Evolutionary conservation across 2,888 invertebrate genomes (phyloP).

Genomic region (Ormyrus labotus): DNA sequence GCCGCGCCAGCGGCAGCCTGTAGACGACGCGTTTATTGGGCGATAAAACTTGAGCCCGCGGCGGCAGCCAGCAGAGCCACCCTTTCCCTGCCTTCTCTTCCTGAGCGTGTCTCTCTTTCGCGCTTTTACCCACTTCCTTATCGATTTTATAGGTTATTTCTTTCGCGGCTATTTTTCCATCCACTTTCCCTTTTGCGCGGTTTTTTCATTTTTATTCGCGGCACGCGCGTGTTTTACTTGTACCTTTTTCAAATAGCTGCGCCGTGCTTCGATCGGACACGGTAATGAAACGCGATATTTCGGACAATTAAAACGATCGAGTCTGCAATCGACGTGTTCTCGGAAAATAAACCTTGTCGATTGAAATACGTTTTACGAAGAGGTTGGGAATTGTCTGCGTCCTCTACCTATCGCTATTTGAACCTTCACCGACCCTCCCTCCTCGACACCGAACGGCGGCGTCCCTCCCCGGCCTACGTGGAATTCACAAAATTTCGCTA

Average conservation of each 20-base stretch:
- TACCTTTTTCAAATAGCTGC: no score
- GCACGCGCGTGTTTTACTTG: not conserved
- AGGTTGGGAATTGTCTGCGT: no score
- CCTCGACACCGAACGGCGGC: not conserved
- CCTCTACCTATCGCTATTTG: conserved; percentile 39
- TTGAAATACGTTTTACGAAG: no score
- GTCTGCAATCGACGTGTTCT: no score
- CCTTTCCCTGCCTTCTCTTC: conserved; percentile 43
- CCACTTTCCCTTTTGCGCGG: no score
- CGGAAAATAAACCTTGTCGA: no score
- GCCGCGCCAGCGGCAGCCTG: conserved; percentile 60
- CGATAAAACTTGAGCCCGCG: conserved; percentile 71
- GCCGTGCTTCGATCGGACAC: no score
- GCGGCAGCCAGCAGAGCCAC: conserved; percentile 59
- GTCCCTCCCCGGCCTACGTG: conserved; percentile 62
- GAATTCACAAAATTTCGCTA: conserved; percentile 70
- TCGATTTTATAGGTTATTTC: conserved; percentile 31
- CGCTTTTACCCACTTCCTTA: conserved; percentile 44
- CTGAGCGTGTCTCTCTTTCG: conserved; percentile 11
- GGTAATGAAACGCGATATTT: no score
- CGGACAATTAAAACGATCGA: no score
- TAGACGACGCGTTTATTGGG: conserved; percentile 73
- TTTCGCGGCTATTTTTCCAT: no score
- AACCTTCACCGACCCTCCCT: conserved; percentile 22
- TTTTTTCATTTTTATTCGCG: no score